A percentile compares a stretch with the other conserved stretches of the same genome.
Evolutionary conservation across 2,797 vertebrate genomes (phyloP).

Genomic region (Lepus oiostolus): DNA sequence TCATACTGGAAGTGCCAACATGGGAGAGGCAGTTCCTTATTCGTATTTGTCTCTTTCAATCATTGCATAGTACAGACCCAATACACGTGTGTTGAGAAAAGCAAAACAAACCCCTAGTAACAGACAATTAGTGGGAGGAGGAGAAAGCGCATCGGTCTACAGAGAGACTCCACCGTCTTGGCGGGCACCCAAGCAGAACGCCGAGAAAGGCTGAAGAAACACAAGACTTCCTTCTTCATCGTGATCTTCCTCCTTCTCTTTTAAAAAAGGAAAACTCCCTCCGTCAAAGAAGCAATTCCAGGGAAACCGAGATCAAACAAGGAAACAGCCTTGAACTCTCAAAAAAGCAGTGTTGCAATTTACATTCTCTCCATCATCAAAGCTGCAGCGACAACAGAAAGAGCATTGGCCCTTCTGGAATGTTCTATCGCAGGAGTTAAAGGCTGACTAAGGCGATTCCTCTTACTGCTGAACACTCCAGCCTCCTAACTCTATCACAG

Average conservation of each 20-base stretch:
- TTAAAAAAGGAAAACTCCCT: slow-evolving; percentile 29
- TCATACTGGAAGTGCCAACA: not conserved
- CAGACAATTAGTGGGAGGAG: not conserved
- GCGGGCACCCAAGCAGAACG: not conserved
- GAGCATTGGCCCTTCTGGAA: slow-evolving; percentile 6
- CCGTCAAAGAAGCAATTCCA: slow-evolving; percentile 29
- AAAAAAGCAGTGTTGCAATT: slow-evolving; percentile 3
- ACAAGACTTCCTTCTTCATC: not conserved
- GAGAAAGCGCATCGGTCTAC: not conserved
- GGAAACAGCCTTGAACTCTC: not conserved
- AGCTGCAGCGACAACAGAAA: slow-evolving; percentile 48
- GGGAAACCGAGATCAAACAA: slow-evolving; percentile 43
- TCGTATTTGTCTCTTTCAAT: not conserved
- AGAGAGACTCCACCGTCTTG: not conserved
- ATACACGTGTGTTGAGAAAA: not conserved
- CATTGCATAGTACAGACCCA: not conserved
- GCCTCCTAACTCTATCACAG: not conserved
- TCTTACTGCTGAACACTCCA: slow-evolving; percentile 8
- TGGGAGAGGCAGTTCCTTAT: not conserved
- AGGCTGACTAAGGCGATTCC: not conserved
- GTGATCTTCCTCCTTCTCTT: slow-evolving; percentile 17
- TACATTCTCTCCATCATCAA: not conserved
- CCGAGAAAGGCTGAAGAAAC: slow-evolving; percentile 34
- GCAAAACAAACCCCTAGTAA: not conserved
- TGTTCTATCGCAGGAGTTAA: slow-evolving; percentile 20